Conservation (phyloP, 2,888 invertebrate genomes). For the Lamproptera curius region DNA sequence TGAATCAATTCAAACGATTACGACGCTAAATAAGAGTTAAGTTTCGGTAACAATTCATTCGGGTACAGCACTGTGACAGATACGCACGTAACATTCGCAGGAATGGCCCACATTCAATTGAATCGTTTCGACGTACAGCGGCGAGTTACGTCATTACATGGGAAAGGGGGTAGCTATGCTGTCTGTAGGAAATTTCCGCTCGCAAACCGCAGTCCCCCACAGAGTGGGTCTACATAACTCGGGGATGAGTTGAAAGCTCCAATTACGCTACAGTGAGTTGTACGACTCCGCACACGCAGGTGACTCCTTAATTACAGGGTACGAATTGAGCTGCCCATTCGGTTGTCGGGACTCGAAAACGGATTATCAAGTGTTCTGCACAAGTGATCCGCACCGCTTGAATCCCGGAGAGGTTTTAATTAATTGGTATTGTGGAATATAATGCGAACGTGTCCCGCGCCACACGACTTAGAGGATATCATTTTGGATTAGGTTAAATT, state of each 20-base stretch:
- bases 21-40: background rate
- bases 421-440: slow-evolving; percentile 12
- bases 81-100: background rate
- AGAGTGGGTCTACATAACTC: slow-evolving; percentile 64
- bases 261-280: slow-evolving; percentile 72
- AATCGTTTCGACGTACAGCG: slow-evolving; percentile 55
- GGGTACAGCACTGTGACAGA: no score
- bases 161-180: slow-evolving; percentile 65
- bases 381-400: slow-evolving; percentile 36
- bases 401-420: slow-evolving; percentile 31
- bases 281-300: slow-evolving; percentile 77
- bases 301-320: slow-evolving; percentile 74
- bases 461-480: background rate
- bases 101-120: slow-evolving; percentile 57
- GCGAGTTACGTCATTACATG: slow-evolving; percentile 63
- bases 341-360: slow-evolving; percentile 68
- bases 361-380: slow-evolving; percentile 65
- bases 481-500: background rate
- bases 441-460: background rate
- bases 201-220: slow-evolving; percentile 58
- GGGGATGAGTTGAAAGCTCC: slow-evolving; percentile 69
- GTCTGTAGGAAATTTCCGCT: slow-evolving; percentile 72
- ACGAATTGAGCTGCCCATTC: slow-evolving; percentile 72
- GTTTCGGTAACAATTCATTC: no score
- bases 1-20: slow-evolving; percentile 11